Conservation (phyloP, 2,113 vertebrate genomes). For the Bubalus kerabau region DNA sequence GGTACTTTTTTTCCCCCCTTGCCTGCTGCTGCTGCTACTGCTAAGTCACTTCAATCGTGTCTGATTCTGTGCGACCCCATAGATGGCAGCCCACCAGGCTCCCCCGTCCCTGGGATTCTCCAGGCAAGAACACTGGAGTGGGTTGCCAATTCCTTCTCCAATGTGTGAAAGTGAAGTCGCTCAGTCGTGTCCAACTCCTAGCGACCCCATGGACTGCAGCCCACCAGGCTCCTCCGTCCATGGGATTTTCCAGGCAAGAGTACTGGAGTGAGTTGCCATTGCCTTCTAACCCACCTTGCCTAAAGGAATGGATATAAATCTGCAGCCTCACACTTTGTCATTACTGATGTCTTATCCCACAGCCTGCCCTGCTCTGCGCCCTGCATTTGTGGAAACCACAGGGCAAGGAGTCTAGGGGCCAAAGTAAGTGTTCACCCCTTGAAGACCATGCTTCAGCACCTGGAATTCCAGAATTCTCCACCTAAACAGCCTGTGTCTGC, state of each 20-base stretch:
- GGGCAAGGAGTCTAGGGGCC: neutral
- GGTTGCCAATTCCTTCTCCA: too few relatives aligned
- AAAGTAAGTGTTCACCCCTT: neutral
- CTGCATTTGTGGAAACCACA: neutral
- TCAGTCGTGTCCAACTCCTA: too few relatives aligned
- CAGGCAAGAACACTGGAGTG: too few relatives aligned
- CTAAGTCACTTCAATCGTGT: too few relatives aligned
- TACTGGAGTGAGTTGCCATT: too few relatives aligned
- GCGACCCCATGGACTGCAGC: too few relatives aligned
- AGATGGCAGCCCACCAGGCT: too few relatives aligned
- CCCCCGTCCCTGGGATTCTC: too few relatives aligned
- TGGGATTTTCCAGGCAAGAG: too few relatives aligned
- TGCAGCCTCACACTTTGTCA: neutral
- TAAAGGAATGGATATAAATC: neutral
- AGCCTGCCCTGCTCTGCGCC: neutral
- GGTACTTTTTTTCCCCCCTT: neutral
- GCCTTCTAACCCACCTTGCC: neutral
- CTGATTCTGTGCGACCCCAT: too few relatives aligned
- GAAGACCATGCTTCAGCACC: neutral
- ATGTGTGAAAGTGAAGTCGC: too few relatives aligned
- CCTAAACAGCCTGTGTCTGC: accelerated
- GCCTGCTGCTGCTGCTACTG: neutral
- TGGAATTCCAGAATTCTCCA: neutral
- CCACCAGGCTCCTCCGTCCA: too few relatives aligned
- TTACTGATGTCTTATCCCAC: neutral